Conservation (phyloP, 2,113 vertebrate genomes). For the Oryzias celebensis region DNA sequence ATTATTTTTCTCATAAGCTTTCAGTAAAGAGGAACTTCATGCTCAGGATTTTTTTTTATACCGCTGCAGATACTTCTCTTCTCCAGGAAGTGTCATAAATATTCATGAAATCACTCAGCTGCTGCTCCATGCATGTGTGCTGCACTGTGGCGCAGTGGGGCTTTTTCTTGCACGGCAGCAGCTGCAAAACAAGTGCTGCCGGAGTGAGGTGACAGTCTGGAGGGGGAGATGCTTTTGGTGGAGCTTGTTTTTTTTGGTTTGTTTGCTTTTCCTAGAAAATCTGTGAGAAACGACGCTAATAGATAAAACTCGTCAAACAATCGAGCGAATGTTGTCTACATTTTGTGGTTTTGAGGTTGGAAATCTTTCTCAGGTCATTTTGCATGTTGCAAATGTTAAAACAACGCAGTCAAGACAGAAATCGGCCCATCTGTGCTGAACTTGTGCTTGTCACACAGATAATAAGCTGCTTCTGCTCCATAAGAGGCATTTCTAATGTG, state of each 20-base stretch:
- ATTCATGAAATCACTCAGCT: neutral
- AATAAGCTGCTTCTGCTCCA: constrained; percentile 20
- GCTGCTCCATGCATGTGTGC: neutral
- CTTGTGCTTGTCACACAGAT: constrained; percentile 30
- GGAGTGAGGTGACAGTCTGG: neutral
- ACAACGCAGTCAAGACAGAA: neutral
- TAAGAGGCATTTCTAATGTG: constrained; percentile 25
- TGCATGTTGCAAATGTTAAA: too few relatives aligned
- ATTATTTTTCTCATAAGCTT: too few relatives aligned
- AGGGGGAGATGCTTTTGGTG: neutral
- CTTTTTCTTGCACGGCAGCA: neutral
- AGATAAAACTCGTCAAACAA: neutral
- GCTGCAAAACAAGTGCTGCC: constrained; percentile 3
- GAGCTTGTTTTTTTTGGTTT: neutral
- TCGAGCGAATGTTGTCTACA: neutral
- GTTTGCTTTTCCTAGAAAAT: neutral
- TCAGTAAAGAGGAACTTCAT: too few relatives aligned
- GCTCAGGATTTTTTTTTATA: neutral
- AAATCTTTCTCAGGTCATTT: neutral
- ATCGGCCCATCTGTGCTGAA: constrained; percentile 8
- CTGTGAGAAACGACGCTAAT: neutral
- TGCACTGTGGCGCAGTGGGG: neutral
- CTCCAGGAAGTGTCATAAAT: constrained; percentile 1
- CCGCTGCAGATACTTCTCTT: neutral
- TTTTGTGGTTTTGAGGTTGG: neutral